Evolutionary conservation across 2,113 vertebrate genomes (phyloP), one percentile per base, ranked within the genome.

Genomic region (Ammodytes marinus): DNA sequence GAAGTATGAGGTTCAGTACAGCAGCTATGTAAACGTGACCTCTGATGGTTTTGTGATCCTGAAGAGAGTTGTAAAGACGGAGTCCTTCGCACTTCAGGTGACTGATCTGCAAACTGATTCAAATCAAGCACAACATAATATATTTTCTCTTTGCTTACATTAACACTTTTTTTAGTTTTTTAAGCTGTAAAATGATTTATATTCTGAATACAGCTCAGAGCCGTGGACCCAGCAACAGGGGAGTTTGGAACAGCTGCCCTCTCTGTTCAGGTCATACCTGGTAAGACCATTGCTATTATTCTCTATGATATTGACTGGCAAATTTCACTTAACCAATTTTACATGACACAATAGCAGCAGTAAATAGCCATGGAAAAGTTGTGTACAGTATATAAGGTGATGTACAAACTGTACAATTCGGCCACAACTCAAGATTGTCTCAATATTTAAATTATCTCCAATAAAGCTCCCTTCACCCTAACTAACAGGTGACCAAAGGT

Each of bases 21-120:
- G 94, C 94, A 95, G 93, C 0, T 93, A 96, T 14, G 97, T 97
- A 85, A 95, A 84, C 0, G 88, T 95, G 60, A 96, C 96, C 45
- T 88, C 57, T 3, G 96, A 97, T 0, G 96, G 97, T 6, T 92
- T 96, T 52, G 91, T 97, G 84, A 79, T 96, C 79, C 94, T 96
- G n/a, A 95, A 95, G 0, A 43, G 60, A n/a, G 59, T 88, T 1
- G 94, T 97, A 77, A 81, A 90, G 60, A 90, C 95, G 0, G 95
- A 95, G 52, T 94, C 93, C n/a, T 95, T 95, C 5, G 93, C 93
- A 0, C 89, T 95, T 12, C 94, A 95, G 91, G 94, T 88, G 77
- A 86, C 69, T 13, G 8, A 19, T 7, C 14, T 13, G 7, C 5
- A 3, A 11, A 45, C 40, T 1, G 54, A 19, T 27, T 12, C 1